Evolutionary conservation across 2,888 invertebrate genomes (phyloP).

Genomic region (Brenthis ino): DNA sequence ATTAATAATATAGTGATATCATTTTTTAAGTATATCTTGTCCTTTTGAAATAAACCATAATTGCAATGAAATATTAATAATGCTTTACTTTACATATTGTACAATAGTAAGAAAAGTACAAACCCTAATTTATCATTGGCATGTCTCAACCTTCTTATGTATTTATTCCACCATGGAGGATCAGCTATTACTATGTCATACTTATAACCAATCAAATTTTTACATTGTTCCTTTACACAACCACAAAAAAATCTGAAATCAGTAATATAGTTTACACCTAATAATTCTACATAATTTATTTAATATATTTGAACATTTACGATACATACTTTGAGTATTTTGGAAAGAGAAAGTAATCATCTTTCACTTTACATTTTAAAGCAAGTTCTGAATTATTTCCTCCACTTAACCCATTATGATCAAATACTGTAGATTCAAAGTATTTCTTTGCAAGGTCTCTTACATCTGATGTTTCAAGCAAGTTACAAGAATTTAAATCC

Average conservation of each 20-base stretch:
- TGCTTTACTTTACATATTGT: background rate
- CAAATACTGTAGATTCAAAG: conserved; percentile 60
- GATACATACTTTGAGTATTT: conserved; percentile 80
- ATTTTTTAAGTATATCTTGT: too few species aligned
- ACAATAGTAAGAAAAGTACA: conserved; percentile 39
- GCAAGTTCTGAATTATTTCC: conserved; percentile 80
- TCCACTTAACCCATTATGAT: conserved; percentile 67
- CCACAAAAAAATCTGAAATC: conserved; percentile 83
- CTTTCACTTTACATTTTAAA: conserved; percentile 72
- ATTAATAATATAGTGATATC: too few species aligned
- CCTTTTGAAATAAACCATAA: too few species aligned
- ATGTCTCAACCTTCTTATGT: conserved; percentile 90
- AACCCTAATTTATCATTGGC: conserved; percentile 84
- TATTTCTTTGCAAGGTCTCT: conserved; percentile 55
- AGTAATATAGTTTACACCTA: background rate
- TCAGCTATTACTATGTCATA: conserved; percentile 94
- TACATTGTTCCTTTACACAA: conserved; percentile 79
- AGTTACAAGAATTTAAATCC: conserved; percentile 50
- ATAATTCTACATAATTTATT: background rate
- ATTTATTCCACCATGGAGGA: conserved; percentile 98
- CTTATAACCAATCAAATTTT: conserved; percentile 66
- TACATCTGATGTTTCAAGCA: conserved; percentile 55
- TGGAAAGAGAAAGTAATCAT: conserved; percentile 85
- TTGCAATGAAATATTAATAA: too few species aligned
- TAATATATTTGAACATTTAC: conserved; percentile 2